These are phyloP conservation scores for Gobio occitaniae DNA, from an alignment of 2,797 vertebrate species.

Conservation along the genomic window DNA sequence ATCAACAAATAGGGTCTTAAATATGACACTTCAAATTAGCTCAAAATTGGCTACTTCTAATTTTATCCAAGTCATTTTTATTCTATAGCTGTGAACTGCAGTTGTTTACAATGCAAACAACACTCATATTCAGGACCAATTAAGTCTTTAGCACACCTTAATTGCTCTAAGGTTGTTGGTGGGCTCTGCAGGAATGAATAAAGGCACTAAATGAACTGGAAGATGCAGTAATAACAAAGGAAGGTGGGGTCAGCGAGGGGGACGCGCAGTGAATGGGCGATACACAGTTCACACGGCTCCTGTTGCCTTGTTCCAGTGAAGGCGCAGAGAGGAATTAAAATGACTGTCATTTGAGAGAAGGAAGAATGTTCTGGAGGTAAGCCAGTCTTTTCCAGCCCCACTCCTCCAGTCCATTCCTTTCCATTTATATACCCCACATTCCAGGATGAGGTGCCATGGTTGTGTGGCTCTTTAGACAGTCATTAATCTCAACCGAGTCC, in stretches of 20 bases:
- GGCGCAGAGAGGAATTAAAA: conserved; percentile 65
- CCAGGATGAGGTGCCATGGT: conserved; percentile 82
- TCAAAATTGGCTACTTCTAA: neutral
- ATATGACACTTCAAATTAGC: neutral
- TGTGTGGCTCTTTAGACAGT: conserved; percentile 84
- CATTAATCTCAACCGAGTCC: conserved; percentile 87
- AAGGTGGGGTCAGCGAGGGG: neutral
- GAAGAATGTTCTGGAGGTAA: conserved; percentile 68
- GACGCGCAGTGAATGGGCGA: neutral
- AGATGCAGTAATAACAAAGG: conserved; percentile 37
- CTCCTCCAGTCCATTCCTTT: conserved; percentile 80
- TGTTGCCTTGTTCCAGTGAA: conserved; percentile 55
- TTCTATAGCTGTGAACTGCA: neutral
- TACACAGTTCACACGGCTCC: conserved; percentile 36
- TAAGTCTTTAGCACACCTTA: neutral
- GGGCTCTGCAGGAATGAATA: conserved; percentile 12
- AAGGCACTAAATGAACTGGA: conserved; percentile 18
- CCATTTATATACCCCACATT: conserved; percentile 86
- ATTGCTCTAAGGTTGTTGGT: neutral
- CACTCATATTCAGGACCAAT: neutral
- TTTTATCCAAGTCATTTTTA: neutral
- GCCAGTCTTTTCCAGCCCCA: conserved; percentile 78
- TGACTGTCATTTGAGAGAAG: conserved; percentile 70
- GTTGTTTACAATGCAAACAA: neutral
- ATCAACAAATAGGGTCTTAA: neutral